These are phyloP conservation scores for Patagioenas fasciata DNA, from an alignment of 2,113 vertebrate species.

Conservation along the genomic window DNA sequence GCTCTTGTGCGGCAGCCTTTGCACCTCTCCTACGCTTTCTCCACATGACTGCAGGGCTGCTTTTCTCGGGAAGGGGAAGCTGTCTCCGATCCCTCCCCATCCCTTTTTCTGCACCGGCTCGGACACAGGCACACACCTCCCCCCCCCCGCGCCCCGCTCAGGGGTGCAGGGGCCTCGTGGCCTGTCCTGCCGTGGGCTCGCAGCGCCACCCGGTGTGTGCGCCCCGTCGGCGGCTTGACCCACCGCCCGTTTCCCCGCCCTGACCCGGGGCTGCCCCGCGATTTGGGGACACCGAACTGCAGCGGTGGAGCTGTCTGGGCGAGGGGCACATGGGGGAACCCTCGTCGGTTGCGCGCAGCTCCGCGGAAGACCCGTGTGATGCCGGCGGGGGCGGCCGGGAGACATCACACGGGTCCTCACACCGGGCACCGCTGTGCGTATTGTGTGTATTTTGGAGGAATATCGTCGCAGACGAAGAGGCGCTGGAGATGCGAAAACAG, in stretches of 20 bases:
- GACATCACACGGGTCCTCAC: neutral
- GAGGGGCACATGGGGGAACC: no score
- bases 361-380: neutral
- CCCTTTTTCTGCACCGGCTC: neutral
- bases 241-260: no score
- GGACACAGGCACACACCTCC: rapidly evolving
- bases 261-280: neutral
- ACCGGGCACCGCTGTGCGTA: no score
- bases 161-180: no score
- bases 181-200: neutral
- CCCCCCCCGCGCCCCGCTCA: no score
- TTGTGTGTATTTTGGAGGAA: conserved; percentile 60
- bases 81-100: no score
- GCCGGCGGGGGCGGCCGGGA: no score
- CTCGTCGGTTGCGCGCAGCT: neutral
- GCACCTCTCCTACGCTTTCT: neutral
- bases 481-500: neutral
- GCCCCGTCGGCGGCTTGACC: neutral
- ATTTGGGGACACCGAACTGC: neutral
- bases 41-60: neutral
- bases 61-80: neutral
- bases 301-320: neutral
- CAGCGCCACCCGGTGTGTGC: conserved; percentile 37
- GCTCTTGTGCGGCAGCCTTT: neutral
- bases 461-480: neutral